Percentiles rank a stretch among this genome's conserved stretches.
These are phyloP conservation scores for Phyllotis vaccarum DNA, from an alignment of 2,797 vertebrate genomes.

Conservation along the genomic window DNA sequence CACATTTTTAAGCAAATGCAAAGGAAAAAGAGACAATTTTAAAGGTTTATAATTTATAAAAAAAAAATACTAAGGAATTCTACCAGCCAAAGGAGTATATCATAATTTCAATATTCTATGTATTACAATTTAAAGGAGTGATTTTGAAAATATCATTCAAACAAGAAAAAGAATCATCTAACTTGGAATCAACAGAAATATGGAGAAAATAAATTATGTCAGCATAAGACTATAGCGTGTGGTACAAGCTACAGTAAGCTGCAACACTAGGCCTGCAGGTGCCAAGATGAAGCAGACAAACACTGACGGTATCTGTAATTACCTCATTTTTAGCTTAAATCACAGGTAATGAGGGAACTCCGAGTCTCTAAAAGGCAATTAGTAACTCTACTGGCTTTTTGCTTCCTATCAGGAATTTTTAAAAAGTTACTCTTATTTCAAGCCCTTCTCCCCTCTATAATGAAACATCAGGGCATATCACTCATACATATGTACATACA, in stretches of 20 bases:
- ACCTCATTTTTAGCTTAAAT: conserved; percentile 85
- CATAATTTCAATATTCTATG: conserved; percentile 16
- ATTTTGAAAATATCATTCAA: conserved; percentile 68
- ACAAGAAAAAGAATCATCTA: conserved; percentile 70
- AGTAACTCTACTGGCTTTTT: conserved; percentile 77
- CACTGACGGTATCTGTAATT: conserved; percentile 82
- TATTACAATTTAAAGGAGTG: conserved; percentile 47
- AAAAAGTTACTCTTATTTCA: conserved; percentile 78
- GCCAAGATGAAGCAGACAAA: conserved; percentile 82
- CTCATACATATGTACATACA: conserved; percentile 72
- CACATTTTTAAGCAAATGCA: conserved; percentile 18
- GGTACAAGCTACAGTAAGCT: conserved; percentile 72
- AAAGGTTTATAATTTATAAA: neutral
- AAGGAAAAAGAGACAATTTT: conserved; percentile 27
- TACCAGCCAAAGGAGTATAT: conserved; percentile 30
- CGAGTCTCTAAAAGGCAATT: conserved; percentile 81
- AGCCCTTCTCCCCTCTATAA: conserved; percentile 62
- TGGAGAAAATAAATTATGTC: conserved; percentile 76
- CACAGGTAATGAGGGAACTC: conserved; percentile 83
- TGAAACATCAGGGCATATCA: conserved; percentile 71
- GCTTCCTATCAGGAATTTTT: conserved; percentile 79
- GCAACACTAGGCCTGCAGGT: conserved; percentile 79
- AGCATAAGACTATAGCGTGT: conserved; percentile 67
- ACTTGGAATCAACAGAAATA: conserved; percentile 69
- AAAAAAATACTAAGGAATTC: conserved; percentile 51